Base-by-base conservation (phyloP, 2,888 invertebrate genomes). In the Autographa gamma region DNA sequence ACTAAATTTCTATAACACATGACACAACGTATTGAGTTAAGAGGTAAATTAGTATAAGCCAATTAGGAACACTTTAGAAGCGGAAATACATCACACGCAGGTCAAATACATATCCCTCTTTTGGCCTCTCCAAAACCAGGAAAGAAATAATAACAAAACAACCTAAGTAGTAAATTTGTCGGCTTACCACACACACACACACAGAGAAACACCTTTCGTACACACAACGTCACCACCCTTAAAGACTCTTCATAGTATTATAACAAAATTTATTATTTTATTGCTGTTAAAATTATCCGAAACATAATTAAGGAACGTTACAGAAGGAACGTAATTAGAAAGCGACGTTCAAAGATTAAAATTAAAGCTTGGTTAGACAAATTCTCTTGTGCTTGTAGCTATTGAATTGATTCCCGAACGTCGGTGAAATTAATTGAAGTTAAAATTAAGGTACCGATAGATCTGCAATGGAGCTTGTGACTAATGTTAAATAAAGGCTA, bases 361-460 rank as follows among this genome's bases (percentile, higher is more conserved):
- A 75, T 75, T 64, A 66, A 71, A 59, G 60, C 63, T 73, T 64
- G 52, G 60, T 78, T 64, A 73, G 38, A 62, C 54, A 63, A 81
- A 73, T 79, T 73, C 56, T 18, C 52, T 68, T 48, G 16, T 48
- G 16, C 43, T 38, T 52, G 9, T 6, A 62, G 62, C 66, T 31
- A 75, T 73, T 68, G 13, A 70, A 73, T 81, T 66, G 79, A 65
- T 63, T 66, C 14, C 64, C 63, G 14, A 80, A 68, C 63, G 70
- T 70, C 63, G 56, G 67, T 68, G 78, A 73, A 78, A 78, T 80
- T 66, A 78, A 81, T 78, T 69, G 59, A 66, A 69, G 67, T 82
- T 59, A 31, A 69, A 81, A 74, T 74, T 73, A 68, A 74, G 69
- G 66, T 60, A 60, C 60, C 69, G 41, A 70, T 71, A 73, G 52